These are phyloP conservation scores for Palythoa heliodiscus DNA, from an alignment of 92 coral and sea anemone genomes.

Conservation along the genomic window DNA sequence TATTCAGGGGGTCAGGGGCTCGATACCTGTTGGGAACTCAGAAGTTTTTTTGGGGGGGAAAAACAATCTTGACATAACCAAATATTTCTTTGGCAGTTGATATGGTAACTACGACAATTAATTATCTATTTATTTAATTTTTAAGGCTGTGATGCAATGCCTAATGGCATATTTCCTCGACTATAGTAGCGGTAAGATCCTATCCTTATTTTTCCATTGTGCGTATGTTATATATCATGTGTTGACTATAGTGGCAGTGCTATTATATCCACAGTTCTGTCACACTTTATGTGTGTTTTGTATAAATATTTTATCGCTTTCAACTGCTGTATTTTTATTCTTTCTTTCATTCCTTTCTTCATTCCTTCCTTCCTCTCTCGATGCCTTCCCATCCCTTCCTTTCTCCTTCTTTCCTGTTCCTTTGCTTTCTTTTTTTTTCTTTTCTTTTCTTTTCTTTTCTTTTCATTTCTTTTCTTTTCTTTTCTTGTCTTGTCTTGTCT, in stretches of 20 bases:
- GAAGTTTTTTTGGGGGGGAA: too few relatives aligned
- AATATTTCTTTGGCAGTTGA: too few relatives aligned
- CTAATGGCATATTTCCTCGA: conserved; percentile 94
- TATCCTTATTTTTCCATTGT: not conserved
- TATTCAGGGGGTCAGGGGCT: too few relatives aligned
- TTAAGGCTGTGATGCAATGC: conserved; percentile 87
- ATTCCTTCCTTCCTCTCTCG: not conserved
- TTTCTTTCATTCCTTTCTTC: not conserved
- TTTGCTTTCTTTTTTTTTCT: not conserved
- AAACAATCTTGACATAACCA: too few relatives aligned
- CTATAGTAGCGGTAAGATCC: conserved; percentile 80
- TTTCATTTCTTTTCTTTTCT: not conserved
- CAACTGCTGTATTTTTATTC: not conserved
- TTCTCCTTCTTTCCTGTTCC: not conserved
- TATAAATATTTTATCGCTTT: not conserved
- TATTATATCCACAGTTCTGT: not conserved
- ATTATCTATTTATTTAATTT: not conserved
- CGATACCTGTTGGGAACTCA: too few relatives aligned
- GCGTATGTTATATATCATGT: too few relatives aligned
- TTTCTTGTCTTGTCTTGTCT: not conserved
- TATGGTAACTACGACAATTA: not conserved
- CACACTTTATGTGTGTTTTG: too few relatives aligned
- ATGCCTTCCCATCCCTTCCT: not conserved
- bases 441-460: not conserved
- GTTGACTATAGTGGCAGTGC: not conserved